Percentiles rank a stretch among this genome's conserved stretches.
phyloP scores from a whole-genome alignment of 37 sponge, comb jelly and placozoan species.

The Petrosia ficiformis region DNA sequence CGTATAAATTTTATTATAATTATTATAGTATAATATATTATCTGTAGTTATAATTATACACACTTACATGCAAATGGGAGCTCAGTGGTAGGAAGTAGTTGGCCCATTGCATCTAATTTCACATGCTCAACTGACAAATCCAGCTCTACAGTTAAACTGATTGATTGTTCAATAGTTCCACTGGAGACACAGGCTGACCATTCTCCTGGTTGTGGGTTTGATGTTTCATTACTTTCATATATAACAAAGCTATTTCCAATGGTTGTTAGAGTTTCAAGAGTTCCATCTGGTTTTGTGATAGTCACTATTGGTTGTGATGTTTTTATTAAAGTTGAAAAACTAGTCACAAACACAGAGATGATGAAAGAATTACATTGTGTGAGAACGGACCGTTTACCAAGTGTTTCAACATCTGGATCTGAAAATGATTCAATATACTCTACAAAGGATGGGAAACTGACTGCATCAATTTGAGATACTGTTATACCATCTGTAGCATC shows the following conservation, averaged over 20 bases:
- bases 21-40: too few species aligned
- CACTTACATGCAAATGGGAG: slow-evolving; percentile 5
- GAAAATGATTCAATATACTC: not conserved
- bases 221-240: too few species aligned
- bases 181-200: not conserved
- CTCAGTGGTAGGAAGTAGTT: not conserved
- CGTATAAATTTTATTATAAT: too few species aligned
- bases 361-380: not conserved
- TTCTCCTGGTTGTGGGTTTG: not conserved
- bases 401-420: not conserved
- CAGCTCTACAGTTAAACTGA: not conserved
- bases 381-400: not conserved
- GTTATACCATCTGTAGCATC: not conserved
- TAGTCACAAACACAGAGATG: not conserved
- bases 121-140: not conserved
- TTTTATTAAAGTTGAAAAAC: not conserved
- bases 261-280: not conserved
- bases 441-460: not conserved
- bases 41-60: too few species aligned
- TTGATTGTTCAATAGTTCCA: not conserved
- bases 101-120: not conserved
- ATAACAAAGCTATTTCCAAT: not conserved
- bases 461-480: not conserved
- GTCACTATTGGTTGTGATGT: not conserved
- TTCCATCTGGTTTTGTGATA: slow-evolving; percentile 6